Evolutionary conservation across 92 coral and sea anemone genomes (phyloP).

Genomic region (Porites divaricata): DNA sequence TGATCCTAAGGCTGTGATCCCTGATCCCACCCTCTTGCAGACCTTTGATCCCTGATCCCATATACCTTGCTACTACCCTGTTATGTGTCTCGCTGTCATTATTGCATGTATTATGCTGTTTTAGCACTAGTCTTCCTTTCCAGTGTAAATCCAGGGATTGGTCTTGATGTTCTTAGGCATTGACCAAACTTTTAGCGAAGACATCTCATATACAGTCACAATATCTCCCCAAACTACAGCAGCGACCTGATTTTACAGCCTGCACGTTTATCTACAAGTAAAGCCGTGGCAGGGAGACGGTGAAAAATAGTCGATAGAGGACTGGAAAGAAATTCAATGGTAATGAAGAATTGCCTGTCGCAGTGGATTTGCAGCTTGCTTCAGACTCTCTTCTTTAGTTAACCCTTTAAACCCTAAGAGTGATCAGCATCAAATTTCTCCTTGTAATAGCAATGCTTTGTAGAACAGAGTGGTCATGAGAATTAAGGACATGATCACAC

Average conservation of each 20-base stretch:
- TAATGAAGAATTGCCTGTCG: slow-evolving; percentile 1
- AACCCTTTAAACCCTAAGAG: too few relatives aligned
- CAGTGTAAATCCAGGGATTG: slow-evolving; percentile 56
- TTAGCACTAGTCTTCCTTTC: slow-evolving; percentile 53
- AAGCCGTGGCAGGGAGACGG: slow-evolving; percentile 52
- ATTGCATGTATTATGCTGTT: slow-evolving; percentile 15
- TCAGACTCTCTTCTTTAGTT: slow-evolving; percentile 27
- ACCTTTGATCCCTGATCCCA: too few relatives aligned
- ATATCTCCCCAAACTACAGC: slow-evolving; percentile 58
- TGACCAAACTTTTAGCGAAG: slow-evolving; percentile 30
- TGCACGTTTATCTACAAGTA: slow-evolving; percentile 46
- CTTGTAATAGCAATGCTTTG: too few relatives aligned
- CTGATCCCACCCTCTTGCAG: too few relatives aligned
- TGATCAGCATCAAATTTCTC: too few relatives aligned
- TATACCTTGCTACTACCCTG: too few relatives aligned
- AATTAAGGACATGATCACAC: too few relatives aligned
- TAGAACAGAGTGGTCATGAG: too few relatives aligned
- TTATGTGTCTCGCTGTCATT: too few relatives aligned
- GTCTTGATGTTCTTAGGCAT: slow-evolving; percentile 37
- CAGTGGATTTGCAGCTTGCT: slow-evolving; percentile 29
- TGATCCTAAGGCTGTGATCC: too few relatives aligned
- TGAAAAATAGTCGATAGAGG: slow-evolving; percentile 10
- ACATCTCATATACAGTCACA: slow-evolving; percentile 44
- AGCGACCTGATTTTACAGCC: slow-evolving; percentile 44
- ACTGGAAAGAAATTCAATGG: not conserved